These are phyloP conservation scores for Chirona hameri DNA, from an alignment of 2,888 invertebrate species.

Conservation along the genomic window DNA sequence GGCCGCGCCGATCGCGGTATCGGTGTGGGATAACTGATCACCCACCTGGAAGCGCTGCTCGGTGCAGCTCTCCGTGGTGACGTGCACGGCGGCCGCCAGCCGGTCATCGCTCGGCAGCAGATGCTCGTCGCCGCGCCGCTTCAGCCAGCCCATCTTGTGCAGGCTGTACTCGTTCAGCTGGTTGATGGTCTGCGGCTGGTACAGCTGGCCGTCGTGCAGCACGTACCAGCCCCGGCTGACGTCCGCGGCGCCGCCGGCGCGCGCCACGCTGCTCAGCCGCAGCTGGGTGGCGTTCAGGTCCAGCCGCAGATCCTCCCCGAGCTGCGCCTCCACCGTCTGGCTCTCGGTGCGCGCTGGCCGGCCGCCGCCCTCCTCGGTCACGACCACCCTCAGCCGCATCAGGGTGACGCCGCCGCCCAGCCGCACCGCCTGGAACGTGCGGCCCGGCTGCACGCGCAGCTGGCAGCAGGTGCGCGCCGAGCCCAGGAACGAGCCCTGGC, in stretches of 20 bases:
- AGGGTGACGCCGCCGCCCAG: not conserved
- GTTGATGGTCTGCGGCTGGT: constrained; percentile 1
- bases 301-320: not conserved
- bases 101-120: constrained; percentile 22
- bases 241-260: not conserved
- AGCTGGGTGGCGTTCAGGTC: constrained; percentile 3
- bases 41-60: constrained; percentile 3
- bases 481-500: constrained; percentile 25
- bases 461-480: constrained; percentile 27
- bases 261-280: not conserved
- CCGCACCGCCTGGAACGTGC: constrained; percentile 8
- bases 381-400: constrained; percentile 10
- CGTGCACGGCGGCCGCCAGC: constrained; percentile 3
- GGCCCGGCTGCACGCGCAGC: constrained; percentile 2
- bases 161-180: constrained; percentile 7
- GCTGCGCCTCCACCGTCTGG: not conserved
- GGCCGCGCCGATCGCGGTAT: too few species aligned
- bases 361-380: not conserved
- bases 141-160: constrained; percentile 22
- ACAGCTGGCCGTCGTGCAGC: not conserved
- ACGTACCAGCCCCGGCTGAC: constrained; percentile 8
- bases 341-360: not conserved
- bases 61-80: not conserved
- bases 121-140: not conserved
- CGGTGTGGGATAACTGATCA: too few species aligned